Evolutionary conservation across 2,888 invertebrate species (phyloP).

Genomic region (Apotomis turbidana): DNA sequence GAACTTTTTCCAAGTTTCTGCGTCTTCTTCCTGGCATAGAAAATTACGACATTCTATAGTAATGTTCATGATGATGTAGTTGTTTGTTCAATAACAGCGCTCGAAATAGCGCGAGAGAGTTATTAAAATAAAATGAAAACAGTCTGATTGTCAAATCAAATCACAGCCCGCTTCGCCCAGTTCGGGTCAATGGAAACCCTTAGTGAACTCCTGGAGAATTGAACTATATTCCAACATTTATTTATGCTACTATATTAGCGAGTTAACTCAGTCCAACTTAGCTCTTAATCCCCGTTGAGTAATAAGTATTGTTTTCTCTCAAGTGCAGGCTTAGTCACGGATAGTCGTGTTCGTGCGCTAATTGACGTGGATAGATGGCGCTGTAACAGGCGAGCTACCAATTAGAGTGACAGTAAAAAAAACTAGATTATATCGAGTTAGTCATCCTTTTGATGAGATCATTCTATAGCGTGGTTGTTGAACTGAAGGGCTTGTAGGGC

Average conservation of each 20-base stretch:
- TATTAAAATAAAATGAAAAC: too few species aligned
- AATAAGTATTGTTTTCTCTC: slow-evolving; percentile 51
- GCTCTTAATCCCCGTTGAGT: slow-evolving; percentile 23
- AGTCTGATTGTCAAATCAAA: too few species aligned
- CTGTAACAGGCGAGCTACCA: slow-evolving; percentile 44
- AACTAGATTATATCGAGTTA: slow-evolving; percentile 15
- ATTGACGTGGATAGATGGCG: slow-evolving; percentile 72
- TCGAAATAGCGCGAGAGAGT: too few species aligned
- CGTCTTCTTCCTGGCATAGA: too few species aligned
- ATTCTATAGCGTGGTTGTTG: background rate
- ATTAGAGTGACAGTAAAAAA: slow-evolving; percentile 21
- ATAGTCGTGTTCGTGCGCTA: slow-evolving; percentile 63
- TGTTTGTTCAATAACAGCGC: too few species aligned
- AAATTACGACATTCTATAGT: too few species aligned
- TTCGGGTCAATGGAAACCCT: too few species aligned
- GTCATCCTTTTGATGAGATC: slow-evolving; percentile 30
- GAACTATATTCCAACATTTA: background rate
- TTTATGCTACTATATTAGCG: slow-evolving; percentile 7
- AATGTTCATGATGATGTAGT: too few species aligned
- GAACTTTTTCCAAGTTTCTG: too few species aligned
- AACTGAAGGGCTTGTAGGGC: too few species aligned
- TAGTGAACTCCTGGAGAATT: background rate
- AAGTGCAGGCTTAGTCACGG: slow-evolving; percentile 55
- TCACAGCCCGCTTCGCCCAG: too few species aligned
- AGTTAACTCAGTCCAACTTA: slow-evolving; percentile 15